Evolutionary conservation across 2,888 invertebrate species (phyloP).

Genomic region (Ommatoiulus sabulosus): DNA sequence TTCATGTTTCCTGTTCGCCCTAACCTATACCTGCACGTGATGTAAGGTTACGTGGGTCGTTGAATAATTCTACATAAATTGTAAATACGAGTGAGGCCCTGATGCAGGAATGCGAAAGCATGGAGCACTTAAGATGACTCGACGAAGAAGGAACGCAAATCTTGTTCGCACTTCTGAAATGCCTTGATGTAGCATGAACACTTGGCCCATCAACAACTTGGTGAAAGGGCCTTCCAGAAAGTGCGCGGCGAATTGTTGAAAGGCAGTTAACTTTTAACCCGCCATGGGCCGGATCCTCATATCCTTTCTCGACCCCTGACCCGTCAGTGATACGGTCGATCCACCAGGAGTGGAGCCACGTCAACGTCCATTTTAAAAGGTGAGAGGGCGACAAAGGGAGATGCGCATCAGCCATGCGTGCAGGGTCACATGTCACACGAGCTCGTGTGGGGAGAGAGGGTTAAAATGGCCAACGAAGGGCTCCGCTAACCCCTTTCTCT

Average conservation of each 20-base stretch:
- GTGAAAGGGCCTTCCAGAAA: too few species aligned
- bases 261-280: not conserved
- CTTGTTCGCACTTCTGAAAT: too few species aligned
- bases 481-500: not conserved
- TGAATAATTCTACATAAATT: too few species aligned
- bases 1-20: too few species aligned
- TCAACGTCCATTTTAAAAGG: not conserved
- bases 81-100: too few species aligned
- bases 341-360: not conserved
- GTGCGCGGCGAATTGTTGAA: not conserved
- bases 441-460: not conserved
- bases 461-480: not conserved
- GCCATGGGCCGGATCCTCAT: not conserved
- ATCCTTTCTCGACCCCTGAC: not conserved
- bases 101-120: too few species aligned
- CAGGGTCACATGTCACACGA: not conserved
- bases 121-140: too few species aligned
- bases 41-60: too few species aligned
- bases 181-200: too few species aligned
- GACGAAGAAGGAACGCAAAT: too few species aligned
- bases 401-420: conserved; percentile 3
- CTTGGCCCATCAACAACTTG: too few species aligned
- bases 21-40: too few species aligned
- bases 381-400: not conserved
- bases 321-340: not conserved